A percentile compares a stretch with the other conserved stretches of the same genome.
These are phyloP conservation scores for Varanus komodoensis DNA, from an alignment of 2,113 vertebrate species.

Conservation along the genomic window DNA sequence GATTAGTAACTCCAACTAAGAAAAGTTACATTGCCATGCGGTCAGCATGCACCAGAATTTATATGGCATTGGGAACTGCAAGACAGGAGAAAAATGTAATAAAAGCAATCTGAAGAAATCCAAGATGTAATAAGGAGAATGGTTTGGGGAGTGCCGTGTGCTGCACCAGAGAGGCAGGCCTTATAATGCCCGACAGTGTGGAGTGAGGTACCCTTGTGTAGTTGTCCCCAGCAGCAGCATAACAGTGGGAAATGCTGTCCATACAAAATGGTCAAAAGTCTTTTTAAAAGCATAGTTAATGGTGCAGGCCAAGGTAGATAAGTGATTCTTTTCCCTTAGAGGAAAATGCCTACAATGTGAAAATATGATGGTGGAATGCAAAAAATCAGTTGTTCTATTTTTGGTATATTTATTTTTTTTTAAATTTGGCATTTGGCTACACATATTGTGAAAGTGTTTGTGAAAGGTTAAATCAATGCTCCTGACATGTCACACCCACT, in stretches of 20 bases:
- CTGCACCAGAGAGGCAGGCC: too few relatives aligned
- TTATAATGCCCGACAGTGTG: too few relatives aligned
- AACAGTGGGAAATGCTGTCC: not conserved
- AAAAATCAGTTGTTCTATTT: slow-evolving; percentile 53
- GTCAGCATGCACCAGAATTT: too few relatives aligned
- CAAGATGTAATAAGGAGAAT: too few relatives aligned
- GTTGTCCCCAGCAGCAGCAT: not conserved
- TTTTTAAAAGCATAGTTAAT: slow-evolving; percentile 33
- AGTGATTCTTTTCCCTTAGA: not conserved
- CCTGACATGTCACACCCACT: slow-evolving; percentile 73
- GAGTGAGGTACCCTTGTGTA: too few relatives aligned
- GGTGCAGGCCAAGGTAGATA: slow-evolving; percentile 47
- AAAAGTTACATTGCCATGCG: too few relatives aligned
- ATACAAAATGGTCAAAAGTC: slow-evolving; percentile 55
- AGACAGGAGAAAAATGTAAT: too few relatives aligned
- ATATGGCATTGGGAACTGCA: too few relatives aligned
- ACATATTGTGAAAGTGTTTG: slow-evolving; percentile 58
- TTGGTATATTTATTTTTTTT: slow-evolving; percentile 18
- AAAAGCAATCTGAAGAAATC: too few relatives aligned
- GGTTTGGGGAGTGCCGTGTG: too few relatives aligned
- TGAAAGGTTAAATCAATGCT: slow-evolving; percentile 77
- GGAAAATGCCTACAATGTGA: slow-evolving; percentile 51
- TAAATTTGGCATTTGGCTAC: slow-evolving; percentile 63
- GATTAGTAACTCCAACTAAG: too few relatives aligned
- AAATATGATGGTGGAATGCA: slow-evolving; percentile 38